phyloP scores from a whole-genome alignment of 2,113 vertebrate species.

The Epinephelus fuscoguttatus region DNA sequence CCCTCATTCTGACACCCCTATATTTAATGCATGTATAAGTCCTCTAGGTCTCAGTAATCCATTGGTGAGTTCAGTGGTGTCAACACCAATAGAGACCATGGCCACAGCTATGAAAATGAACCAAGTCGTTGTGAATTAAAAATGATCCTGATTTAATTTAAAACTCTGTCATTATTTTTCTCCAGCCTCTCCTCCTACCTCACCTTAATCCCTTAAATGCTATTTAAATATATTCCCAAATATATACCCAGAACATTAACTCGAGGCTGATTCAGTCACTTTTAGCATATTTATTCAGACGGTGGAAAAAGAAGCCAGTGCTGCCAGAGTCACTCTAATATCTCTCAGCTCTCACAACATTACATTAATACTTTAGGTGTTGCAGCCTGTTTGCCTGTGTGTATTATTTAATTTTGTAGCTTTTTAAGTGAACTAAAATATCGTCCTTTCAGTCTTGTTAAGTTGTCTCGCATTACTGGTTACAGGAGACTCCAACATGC shows the following conservation, averaged over 20 bases:
- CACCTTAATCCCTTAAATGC: background rate
- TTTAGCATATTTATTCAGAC: background rate
- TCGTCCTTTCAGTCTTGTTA: background rate
- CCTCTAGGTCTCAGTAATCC: background rate
- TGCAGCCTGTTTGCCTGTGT: background rate
- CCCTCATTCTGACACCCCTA: too few species aligned
- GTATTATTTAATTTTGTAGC: background rate
- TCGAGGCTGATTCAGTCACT: slow-evolving; percentile 1
- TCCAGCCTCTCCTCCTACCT: background rate
- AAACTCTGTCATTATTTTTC: background rate
- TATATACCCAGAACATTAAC: background rate
- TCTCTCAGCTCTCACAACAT: background rate
- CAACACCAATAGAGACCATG: background rate
- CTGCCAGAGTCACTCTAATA: background rate
- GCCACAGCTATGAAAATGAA: background rate
- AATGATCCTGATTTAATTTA: background rate
- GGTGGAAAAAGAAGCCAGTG: background rate
- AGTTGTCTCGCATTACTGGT: background rate
- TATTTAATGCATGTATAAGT: too few species aligned
- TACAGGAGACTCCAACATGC: background rate
- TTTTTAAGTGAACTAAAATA: background rate
- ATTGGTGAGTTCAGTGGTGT: background rate
- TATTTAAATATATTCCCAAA: background rate
- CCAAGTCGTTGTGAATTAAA: background rate
- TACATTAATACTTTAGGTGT: background rate